Conservation (phyloP, 1,140 invertebrate species). For the Trissolcus basalis region DNA sequence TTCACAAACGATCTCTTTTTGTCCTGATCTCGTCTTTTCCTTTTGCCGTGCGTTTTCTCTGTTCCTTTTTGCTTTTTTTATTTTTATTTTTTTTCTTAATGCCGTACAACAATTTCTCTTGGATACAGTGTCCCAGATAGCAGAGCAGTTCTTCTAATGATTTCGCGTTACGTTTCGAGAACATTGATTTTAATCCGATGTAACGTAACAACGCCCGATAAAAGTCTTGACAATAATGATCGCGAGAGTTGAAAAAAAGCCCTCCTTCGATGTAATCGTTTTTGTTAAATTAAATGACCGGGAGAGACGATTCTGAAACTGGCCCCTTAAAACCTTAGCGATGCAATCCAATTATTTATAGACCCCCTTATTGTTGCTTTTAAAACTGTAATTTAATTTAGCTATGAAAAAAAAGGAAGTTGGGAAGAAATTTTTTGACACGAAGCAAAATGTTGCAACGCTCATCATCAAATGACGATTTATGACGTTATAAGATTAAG, state of each 20-base stretch:
- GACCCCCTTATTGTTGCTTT: not conserved
- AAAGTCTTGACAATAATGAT: constrained; percentile 39
- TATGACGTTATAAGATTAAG: constrained; percentile 34
- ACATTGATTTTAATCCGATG: constrained; percentile 58
- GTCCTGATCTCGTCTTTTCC: not conserved
- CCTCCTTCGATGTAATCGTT: constrained; percentile 38
- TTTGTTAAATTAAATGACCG: constrained; percentile 29
- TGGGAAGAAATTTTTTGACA: not conserved
- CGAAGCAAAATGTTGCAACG: constrained; percentile 6
- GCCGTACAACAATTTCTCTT: constrained; percentile 37
- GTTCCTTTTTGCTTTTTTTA: constrained; percentile 1
- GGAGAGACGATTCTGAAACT: constrained; percentile 6
- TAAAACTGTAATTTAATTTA: not conserved
- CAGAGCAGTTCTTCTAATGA: constrained; percentile 50
- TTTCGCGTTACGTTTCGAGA: constrained; percentile 44
- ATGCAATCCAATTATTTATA: too few species aligned
- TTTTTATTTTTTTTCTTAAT: constrained; percentile 14
- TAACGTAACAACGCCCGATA: constrained; percentile 52
- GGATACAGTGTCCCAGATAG: constrained; percentile 13
- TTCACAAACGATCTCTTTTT: constrained; percentile 19
- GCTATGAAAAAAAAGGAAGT: not conserved
- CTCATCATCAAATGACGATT: constrained; percentile 30
- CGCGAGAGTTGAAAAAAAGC: constrained; percentile 18
- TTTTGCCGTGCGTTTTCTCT: not conserved
- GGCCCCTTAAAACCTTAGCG: too few species aligned